phyloP scores from a whole-genome alignment of 2,797 vertebrate species.

The Enteromius trimaculatus region DNA sequence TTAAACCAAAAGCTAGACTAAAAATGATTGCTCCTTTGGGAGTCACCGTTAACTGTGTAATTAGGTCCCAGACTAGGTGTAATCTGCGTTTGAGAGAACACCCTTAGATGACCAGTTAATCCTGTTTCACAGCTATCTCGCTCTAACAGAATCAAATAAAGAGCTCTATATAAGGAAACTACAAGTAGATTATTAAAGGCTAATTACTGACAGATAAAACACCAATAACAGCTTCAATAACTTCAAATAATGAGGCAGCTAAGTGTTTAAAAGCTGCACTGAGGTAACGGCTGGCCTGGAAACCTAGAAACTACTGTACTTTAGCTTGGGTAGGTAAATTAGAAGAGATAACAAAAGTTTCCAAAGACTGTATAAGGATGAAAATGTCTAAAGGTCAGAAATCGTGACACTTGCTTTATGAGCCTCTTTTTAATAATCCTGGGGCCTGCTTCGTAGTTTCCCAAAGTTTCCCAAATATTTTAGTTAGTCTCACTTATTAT shows the following conservation, averaged over 20 bases:
- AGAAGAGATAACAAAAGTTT: not conserved
- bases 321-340: not conserved
- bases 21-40: not conserved
- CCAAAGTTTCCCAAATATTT: no score
- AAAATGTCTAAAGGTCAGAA: not conserved
- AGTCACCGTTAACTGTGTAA: slow-evolving; percentile 7
- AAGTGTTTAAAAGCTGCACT: not conserved
- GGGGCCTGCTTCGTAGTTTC: no score
- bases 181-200: slow-evolving; percentile 14
- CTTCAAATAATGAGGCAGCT: not conserved
- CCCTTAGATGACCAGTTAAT: slow-evolving; percentile 10
- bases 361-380: not conserved
- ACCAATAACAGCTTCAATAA: not conserved
- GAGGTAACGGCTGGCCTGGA: slow-evolving; percentile 9
- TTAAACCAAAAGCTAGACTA: not conserved
- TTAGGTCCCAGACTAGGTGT: slow-evolving; percentile 11
- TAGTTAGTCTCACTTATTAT: no score
- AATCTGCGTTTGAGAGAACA: not conserved
- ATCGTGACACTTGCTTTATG: not conserved
- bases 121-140: slow-evolving; percentile 12
- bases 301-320: slow-evolving; percentile 27
- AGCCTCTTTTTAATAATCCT: not conserved
- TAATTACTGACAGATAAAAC: not conserved
- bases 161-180: slow-evolving; percentile 8
- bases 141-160: not conserved